Evolutionary conservation across 2,113 vertebrate genomes (phyloP), one percentile per base, ranked within the genome.

Genomic region (Gymnocephalus cernua): DNA sequence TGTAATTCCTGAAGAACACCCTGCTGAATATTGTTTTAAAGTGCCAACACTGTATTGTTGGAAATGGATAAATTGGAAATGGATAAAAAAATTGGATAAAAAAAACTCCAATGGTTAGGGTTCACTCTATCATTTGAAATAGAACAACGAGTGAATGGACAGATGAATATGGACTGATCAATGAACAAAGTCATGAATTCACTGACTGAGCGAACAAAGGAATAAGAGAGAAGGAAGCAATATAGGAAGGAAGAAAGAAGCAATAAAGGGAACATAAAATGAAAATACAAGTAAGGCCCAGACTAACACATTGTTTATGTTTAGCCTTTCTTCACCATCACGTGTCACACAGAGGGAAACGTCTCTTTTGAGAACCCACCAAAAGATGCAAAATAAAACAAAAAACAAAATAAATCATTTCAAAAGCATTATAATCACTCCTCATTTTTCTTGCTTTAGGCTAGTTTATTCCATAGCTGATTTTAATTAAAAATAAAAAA

Each of bases 401-500:
- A 41, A 35, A 18, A 11, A 58, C 11, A 1, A 32, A 12, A 82
- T 23, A 4, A 44, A 45, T 13, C 15, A 29, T 57, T 53, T 57
- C 4, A 54, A 61, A 72, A 58, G 61, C 6, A 23, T 10, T 57
- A 4, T 10, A 14, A 19, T 71, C 45, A 25, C 16, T 48, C 67
- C 15, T 27, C 45, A 10, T 27, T 8, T 41, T 14, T 29, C 8
- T 77, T 19, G 67, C 82, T 50, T 35, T 50, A 3, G 74, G 68
- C 51, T 18, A 7, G 0, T 62, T 74, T 35, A 64, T 68, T 76
- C 63, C n/a, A 15, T 6, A 12, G 12, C 29, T 23, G 15, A 62
- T 25, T 81, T 87, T 58, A 80, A 84, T 80, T 77, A 64, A 64
- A 68, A 83, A 59, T 29, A 48, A n/a, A 38, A 70, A 68, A 57